Percentiles rank a stretch among this genome's conserved stretches.
Evolutionary conservation across 1,140 invertebrate genomes (phyloP).

Genomic region (Augochlora pura): DNA sequence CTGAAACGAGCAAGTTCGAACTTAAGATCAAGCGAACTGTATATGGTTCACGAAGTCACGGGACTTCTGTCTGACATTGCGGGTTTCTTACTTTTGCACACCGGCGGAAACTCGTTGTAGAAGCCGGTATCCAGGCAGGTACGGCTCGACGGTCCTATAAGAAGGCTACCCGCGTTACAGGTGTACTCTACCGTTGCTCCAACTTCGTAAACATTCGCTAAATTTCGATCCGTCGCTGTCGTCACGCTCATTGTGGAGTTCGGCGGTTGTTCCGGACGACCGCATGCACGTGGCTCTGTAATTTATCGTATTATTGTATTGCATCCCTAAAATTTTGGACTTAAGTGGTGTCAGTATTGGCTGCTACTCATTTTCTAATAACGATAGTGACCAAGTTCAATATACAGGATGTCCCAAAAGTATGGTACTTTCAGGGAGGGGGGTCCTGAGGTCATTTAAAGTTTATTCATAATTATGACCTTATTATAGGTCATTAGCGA

Average conservation of each 20-base stretch:
- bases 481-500: no score
- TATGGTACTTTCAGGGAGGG: no score
- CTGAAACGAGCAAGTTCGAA: slow-evolving; percentile 76
- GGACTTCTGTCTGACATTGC: background rate
- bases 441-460: no score
- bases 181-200: slow-evolving; percentile 92
- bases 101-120: slow-evolving; percentile 95
- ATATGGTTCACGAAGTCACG: background rate
- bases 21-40: background rate
- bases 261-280: slow-evolving; percentile 93
- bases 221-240: slow-evolving; percentile 60
- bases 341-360: no score
- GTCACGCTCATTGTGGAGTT: slow-evolving; percentile 92
- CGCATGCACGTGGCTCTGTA: slow-evolving; percentile 92
- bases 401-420: no score
- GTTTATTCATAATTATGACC: no score
- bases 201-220: slow-evolving; percentile 87
- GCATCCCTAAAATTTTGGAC: no score
- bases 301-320: background rate
- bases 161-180: slow-evolving; percentile 91
- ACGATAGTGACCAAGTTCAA: no score
- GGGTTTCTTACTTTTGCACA: slow-evolving; percentile 91
- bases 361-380: no score
- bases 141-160: slow-evolving; percentile 91
- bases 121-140: slow-evolving; percentile 95